Evolutionary conservation across 2,888 invertebrate genomes (phyloP), one percentile per base, ranked within the genome.

Genomic region (Lithophane semibrunnea): DNA sequence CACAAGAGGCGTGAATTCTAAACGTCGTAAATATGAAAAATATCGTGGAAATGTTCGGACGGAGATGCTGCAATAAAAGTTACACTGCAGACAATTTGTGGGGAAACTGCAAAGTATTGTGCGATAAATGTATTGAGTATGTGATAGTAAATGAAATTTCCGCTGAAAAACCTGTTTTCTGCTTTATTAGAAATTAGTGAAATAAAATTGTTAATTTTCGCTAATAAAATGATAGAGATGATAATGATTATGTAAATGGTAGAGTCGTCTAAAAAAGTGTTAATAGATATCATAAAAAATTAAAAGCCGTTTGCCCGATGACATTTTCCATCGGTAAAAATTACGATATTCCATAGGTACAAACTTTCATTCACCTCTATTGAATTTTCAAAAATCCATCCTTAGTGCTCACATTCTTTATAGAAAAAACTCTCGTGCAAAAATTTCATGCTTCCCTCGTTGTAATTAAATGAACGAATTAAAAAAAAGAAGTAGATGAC

Each of bases 21-120:
- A 95, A 93, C 92, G 90, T 95, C 95, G 94, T 96, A 95, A 96
- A 94, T 95, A 94, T 95, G 95, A 95, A 95, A 95, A 95, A 95
- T 94, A 94, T 92, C 91, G 84, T 89, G 88, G 90, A 90, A 92
- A 90, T 89, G 89, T 84, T 86, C 88, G 79, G 85, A 87, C 87
- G 90, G 88, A 91, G 88, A 91, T 90, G 91, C 87, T 80, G 92
- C 88, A 90, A 91, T 94, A 94, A 94, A 94, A 93, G 90, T 89
- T 91, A 89, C 89, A 90, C 91, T 88, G 86, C 88, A 81, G 82
- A 91, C 92, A 90, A 88, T 91, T 92, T 92, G 90, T 89, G 86
- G 88, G 83, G 85, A 89, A 90, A 87, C 83, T 84, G 82, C 79
- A 88, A 85, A 76, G 73, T 79, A 75, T 83, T 87, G 70, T 84